These are phyloP conservation scores for Urocitellus parryii DNA, from an alignment of 2,113 vertebrate species.

Conservation along the genomic window DNA sequence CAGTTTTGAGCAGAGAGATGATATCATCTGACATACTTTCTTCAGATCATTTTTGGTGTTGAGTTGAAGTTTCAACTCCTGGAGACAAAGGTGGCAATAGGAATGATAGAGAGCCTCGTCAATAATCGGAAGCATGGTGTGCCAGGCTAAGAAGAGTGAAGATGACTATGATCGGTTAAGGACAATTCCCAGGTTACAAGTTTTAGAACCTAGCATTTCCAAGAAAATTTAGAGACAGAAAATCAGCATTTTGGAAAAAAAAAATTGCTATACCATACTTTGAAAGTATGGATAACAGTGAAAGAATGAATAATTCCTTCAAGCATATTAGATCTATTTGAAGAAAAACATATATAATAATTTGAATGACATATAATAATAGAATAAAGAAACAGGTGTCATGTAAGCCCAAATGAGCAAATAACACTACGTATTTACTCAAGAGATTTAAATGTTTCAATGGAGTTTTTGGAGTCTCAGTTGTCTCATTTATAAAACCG, in stretches of 20 bases:
- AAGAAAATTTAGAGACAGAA: background rate
- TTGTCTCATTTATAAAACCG: constrained; percentile 26
- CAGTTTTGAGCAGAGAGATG: background rate
- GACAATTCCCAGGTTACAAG: background rate
- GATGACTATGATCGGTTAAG: background rate
- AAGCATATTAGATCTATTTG: background rate
- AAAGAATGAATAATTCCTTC: background rate
- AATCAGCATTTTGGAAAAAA: background rate
- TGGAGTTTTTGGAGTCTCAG: background rate
- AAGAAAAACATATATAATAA: background rate
- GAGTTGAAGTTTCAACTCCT: background rate
- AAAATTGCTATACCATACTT: background rate
- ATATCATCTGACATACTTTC: background rate
- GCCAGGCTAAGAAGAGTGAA: background rate
- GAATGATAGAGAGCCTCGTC: background rate
- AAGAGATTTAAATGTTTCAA: background rate
- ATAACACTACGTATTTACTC: background rate
- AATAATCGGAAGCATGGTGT: background rate
- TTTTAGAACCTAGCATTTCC: background rate
- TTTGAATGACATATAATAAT: background rate
- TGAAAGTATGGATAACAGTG: background rate
- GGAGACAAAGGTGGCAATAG: background rate
- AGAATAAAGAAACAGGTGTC: background rate
- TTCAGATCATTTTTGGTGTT: background rate
- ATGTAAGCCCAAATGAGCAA: background rate